Evolutionary conservation across 1,140 invertebrate genomes (phyloP), one percentile per base, ranked within the genome.

Genomic region (Andricus grossulariae): DNA sequence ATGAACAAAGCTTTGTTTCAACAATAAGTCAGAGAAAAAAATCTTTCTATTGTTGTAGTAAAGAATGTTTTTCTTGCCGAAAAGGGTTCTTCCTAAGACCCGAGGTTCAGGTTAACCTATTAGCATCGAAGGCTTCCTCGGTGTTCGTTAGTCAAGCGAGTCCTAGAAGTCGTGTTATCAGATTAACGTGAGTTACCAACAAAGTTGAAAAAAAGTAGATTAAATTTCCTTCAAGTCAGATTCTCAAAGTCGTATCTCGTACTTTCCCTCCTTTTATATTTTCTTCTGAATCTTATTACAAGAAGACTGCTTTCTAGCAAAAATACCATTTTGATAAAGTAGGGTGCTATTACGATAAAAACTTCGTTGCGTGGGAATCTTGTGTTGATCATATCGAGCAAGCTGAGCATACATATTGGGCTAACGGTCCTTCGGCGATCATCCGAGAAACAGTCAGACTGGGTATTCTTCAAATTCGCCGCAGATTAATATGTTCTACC

Each of bases 161-260:
- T 77, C 80, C 76, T 81, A 77, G 78, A 80, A 82, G 80, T 84
- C 80, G 80, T 84, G 80, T 82, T 82, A 73, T 76, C 76, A 79
- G 66, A 79, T 77, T 77, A 79, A 82, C 82, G 80, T 79, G 80
- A 82, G 79, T 82, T 82, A 80, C 77, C 79, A 45, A 66, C 13
- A 4, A 60, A 60, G 12, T 18, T 32, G 6, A 32, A 60, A 39
- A 13, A 66, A 39, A 39, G 10, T 60, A n/a, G 57, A 66, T 66
- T 66, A 66, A 25, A 66, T 66, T 39, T 66, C 11, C 21, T 60
- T 15, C 32, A 7, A 16, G 25, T 66, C 15, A n/a, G 7, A 45
- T 66, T 66, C 57, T 13, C 12, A 12, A 54, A 54, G n/a, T 18
- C n/a, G 54, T 57, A 21, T 57, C 7, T 57, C 32, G 32, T 66